Evolutionary conservation across 2,888 invertebrate species (phyloP).

Genomic region (Thyatira batis): DNA sequence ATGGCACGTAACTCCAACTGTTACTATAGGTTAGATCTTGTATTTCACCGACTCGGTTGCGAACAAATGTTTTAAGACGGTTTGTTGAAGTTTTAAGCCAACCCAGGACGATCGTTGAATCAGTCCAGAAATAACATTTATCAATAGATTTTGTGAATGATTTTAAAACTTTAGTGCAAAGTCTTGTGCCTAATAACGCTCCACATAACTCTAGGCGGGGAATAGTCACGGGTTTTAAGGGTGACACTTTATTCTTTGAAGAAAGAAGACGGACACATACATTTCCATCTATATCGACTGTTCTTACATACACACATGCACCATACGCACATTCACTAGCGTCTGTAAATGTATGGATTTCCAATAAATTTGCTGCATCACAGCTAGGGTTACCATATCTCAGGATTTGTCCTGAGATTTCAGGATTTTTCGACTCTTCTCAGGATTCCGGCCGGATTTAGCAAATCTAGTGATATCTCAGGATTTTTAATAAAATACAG

Average conservation of each 20-base stretch:
- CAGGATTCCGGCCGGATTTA: no score
- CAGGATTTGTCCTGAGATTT: no score
- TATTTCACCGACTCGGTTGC: conserved; percentile 31
- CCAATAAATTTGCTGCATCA: conserved; percentile 4
- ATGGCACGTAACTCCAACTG: conserved; percentile 29
- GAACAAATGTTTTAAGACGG: conserved; percentile 23
- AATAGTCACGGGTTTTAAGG: conserved; percentile 22
- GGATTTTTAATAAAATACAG: no score
- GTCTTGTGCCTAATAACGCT: conserved; percentile 22
- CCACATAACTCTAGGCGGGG: conserved; percentile 34
- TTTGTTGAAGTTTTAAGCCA: conserved; percentile 20
- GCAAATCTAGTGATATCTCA: no score
- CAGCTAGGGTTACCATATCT: no score
- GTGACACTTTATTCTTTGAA: conserved; percentile 24
- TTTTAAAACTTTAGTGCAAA: conserved; percentile 18
- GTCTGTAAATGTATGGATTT: conserved; percentile 33
- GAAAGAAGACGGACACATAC: conserved; percentile 19
- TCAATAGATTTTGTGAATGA: conserved; percentile 11
- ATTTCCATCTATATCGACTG: conserved; percentile 3
- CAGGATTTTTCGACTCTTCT: no score
- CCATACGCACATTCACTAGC: conserved; percentile 31
- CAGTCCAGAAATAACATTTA: conserved; percentile 22
- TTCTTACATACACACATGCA: conserved; percentile 23
- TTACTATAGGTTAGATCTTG: conserved; percentile 18
- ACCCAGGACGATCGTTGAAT: conserved; percentile 30